A percentile compares a stretch with the other conserved stretches of the same genome.
Evolutionary conservation across 2,113 vertebrate genomes (phyloP).

Genomic region (Clarias macrocephalus): DNA sequence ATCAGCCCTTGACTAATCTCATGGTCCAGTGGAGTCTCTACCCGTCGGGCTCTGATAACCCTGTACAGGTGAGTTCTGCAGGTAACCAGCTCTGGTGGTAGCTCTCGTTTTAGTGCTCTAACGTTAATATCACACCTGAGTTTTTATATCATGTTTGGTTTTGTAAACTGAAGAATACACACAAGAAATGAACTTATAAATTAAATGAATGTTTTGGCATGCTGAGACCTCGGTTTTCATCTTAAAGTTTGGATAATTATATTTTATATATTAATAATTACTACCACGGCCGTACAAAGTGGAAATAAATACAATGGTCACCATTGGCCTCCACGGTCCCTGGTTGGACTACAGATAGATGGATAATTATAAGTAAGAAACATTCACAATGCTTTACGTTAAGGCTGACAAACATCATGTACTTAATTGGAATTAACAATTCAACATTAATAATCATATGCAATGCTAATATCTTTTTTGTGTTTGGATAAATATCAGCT

Average conservation of each 20-base stretch:
- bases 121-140: neutral
- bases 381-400: neutral
- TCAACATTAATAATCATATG: neutral
- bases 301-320: too few species aligned
- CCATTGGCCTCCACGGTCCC: too few species aligned
- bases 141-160: neutral
- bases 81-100: too few species aligned
- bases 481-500: neutral
- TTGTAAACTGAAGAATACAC: neutral
- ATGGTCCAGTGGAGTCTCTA: slow-evolving; percentile 62
- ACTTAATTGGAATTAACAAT: neutral
- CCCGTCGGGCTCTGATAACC: neutral
- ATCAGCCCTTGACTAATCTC: slow-evolving; percentile 36
- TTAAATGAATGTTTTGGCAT: neutral
- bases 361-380: neutral
- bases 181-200: too few species aligned
- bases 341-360: too few species aligned
- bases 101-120: neutral
- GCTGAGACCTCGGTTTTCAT: neutral
- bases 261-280: too few species aligned
- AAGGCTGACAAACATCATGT: neutral
- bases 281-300: too few species aligned
- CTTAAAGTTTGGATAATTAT: neutral
- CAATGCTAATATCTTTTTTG: neutral
- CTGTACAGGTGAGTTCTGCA: slow-evolving; percentile 54